phyloP scores from a whole-genome alignment of 2,797 vertebrate genomes.

The Rhabdophis nuchalis region DNA sequence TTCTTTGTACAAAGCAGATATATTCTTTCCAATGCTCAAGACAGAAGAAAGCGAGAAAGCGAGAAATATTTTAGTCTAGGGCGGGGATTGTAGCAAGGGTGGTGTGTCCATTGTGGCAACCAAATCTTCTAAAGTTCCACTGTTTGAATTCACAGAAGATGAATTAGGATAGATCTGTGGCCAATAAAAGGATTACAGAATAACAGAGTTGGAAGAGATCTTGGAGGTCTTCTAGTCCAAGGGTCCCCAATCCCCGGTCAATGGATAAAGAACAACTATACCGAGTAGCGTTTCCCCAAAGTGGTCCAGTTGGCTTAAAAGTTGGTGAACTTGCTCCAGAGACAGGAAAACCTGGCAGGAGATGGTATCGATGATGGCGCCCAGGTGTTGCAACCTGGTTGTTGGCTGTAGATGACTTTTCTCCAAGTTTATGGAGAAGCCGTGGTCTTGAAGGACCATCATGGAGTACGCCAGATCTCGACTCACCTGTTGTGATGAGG shows the following conservation, averaged over 20 bases:
- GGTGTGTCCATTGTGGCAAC: not conserved
- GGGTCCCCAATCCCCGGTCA: no score
- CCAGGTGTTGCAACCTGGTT: no score
- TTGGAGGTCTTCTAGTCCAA: not conserved
- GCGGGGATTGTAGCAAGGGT: not conserved
- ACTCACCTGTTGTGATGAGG: no score
- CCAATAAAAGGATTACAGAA: not conserved
- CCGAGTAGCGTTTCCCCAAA: conserved; percentile 22
- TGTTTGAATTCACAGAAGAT: not conserved
- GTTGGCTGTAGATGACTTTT: no score
- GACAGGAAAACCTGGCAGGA: no score
- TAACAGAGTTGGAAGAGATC: not conserved
- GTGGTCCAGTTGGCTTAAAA: conserved; percentile 5
- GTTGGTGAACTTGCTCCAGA: not conserved
- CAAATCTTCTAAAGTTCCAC: not conserved
- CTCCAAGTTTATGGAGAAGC: no score
- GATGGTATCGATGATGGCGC: no score
- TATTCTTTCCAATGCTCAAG: not conserved
- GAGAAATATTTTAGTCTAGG: not conserved
- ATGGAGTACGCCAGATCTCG: no score
- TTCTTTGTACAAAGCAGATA: not conserved
- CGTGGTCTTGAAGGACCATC: no score
- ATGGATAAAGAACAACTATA: not conserved
- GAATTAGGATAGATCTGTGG: not conserved
- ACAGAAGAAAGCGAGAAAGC: not conserved